phyloP scores from a whole-genome alignment of 2,113 vertebrate species.

The Phalacrocorax carbo region DNA sequence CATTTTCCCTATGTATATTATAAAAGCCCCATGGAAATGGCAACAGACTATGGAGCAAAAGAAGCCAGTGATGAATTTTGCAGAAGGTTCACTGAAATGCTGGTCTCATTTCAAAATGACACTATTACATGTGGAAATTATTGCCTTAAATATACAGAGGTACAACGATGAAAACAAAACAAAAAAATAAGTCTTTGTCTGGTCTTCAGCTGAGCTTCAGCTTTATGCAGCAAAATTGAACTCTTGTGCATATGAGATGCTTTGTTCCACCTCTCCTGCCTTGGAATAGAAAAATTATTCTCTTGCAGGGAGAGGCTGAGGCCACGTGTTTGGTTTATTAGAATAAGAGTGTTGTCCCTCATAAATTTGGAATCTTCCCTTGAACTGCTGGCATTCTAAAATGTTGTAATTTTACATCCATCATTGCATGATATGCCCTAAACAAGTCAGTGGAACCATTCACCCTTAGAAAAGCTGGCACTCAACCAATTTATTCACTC shows the following conservation, averaged over 20 bases:
- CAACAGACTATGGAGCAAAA: background rate
- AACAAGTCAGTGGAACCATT: slow-evolving; percentile 59
- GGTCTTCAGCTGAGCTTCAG: background rate
- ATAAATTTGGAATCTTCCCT: slow-evolving; percentile 40
- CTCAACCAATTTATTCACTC: slow-evolving; percentile 52
- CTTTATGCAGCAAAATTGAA: background rate
- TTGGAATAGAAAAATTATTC: slow-evolving; percentile 14
- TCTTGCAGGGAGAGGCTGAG: background rate
- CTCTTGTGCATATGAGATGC: background rate
- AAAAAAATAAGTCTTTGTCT: background rate
- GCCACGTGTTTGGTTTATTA: background rate
- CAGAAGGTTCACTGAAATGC: background rate
- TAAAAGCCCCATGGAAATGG: background rate
- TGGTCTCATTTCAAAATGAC: background rate
- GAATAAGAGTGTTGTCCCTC: slow-evolving; percentile 22
- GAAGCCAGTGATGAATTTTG: background rate
- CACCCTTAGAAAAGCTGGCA: slow-evolving; percentile 65
- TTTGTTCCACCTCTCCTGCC: background rate
- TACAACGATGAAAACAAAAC: background rate
- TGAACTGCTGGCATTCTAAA: slow-evolving; percentile 36
- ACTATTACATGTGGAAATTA: background rate
- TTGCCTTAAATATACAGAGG: background rate
- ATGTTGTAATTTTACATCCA: slow-evolving; percentile 44
- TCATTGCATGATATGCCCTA: slow-evolving; percentile 22
- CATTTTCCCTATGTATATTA: slow-evolving; percentile 12